A percentile compares a stretch with the other conserved stretches of the same genome.
phyloP scores from a whole-genome alignment of 2,113 vertebrate genomes.

The Nyctibius bracteatus region DNA sequence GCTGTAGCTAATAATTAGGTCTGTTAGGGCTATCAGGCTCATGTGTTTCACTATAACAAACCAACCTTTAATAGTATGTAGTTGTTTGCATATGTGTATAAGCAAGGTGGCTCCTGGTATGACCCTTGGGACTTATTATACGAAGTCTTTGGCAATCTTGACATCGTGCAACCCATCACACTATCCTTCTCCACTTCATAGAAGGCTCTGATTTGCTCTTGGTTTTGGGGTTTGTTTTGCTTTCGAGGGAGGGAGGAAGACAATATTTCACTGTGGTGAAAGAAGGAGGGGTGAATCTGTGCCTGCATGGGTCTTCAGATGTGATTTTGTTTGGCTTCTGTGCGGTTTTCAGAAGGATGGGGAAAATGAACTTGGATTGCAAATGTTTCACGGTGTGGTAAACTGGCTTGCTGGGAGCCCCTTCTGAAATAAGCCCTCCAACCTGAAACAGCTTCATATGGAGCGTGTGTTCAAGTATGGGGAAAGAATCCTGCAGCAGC shows the following conservation, averaged over 20 bases:
- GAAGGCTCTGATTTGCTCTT: not conserved
- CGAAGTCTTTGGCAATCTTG: not conserved
- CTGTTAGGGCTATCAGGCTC: not conserved
- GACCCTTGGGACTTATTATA: not conserved
- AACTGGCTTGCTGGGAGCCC: not conserved
- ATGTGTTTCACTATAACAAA: not conserved
- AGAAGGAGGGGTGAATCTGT: not conserved
- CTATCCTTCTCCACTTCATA: not conserved
- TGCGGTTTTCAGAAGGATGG: not conserved
- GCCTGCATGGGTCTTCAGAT: not conserved
- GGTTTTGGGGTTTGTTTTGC: not conserved
- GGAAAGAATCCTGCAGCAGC: not conserved
- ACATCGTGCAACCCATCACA: not conserved
- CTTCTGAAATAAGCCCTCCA: not conserved
- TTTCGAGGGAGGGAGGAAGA: not conserved
- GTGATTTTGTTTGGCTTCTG: not conserved
- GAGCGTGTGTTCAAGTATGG: not conserved
- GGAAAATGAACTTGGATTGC: not conserved
- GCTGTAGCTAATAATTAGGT: not conserved
- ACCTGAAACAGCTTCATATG: not conserved
- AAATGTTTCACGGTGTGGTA: not conserved
- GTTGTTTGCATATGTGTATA: not conserved
- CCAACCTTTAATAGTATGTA: not conserved
- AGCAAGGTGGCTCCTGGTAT: not conserved
- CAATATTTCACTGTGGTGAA: not conserved